A percentile compares a stretch with the other conserved stretches of the same genome.
Evolutionary conservation across 2,113 vertebrate species (phyloP).

Genomic region (Trinectes maculatus): DNA sequence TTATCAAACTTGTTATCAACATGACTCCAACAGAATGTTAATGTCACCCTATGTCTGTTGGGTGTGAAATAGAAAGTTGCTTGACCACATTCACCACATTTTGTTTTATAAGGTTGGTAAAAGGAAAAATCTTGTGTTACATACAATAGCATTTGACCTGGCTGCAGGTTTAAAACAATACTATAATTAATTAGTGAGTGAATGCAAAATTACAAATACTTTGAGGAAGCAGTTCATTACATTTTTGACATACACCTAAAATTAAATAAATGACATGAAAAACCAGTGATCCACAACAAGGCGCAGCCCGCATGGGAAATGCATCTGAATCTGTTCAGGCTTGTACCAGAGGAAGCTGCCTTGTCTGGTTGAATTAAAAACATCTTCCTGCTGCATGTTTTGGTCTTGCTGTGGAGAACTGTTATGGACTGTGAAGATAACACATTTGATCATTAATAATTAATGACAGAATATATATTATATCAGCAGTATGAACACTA

Average conservation of each 20-base stretch:
- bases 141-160: no score
- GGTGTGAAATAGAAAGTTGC: background rate
- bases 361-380: conserved; percentile 2
- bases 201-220: no score
- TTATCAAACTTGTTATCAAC: background rate
- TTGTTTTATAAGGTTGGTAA: background rate
- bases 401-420: background rate
- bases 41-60: background rate
- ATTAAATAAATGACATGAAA: background rate
- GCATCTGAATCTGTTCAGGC: background rate
- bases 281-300: background rate
- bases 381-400: background rate
- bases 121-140: background rate
- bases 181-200: no score
- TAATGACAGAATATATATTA: background rate
- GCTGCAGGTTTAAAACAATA: no score
- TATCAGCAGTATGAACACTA: background rate
- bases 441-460: background rate
- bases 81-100: background rate
- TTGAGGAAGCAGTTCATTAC: background rate
- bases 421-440: background rate
- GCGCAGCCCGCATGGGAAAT: background rate
- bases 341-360: background rate
- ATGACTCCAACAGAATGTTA: background rate
- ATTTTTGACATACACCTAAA: background rate